phyloP scores from a whole-genome alignment of 2,797 vertebrate species.

The Masticophis lateralis region DNA sequence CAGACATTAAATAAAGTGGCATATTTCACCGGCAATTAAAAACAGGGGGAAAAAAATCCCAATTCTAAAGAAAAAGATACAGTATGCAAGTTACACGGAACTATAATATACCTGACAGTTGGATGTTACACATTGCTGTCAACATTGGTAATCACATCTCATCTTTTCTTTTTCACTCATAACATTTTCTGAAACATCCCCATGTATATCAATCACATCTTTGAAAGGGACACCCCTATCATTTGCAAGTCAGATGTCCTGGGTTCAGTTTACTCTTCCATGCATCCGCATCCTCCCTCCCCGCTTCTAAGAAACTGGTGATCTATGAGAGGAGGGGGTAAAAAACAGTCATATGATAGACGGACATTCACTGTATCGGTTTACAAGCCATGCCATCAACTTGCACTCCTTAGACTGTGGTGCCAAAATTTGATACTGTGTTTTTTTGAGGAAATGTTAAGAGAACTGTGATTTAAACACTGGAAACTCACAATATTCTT shows the following conservation, averaged over 20 bases:
- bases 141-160: neutral
- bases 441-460: neutral
- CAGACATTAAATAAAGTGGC: neutral
- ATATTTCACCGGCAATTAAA: neutral
- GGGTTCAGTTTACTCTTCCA: neutral
- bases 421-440: neutral
- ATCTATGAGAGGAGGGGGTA: neutral
- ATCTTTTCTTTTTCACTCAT: neutral
- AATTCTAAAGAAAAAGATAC: neutral
- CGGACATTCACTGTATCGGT: neutral
- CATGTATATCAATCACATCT: neutral
- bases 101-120: neutral
- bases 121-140: neutral
- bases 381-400: neutral
- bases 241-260: neutral
- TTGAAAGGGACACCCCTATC: neutral
- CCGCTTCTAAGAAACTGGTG: neutral
- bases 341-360: neutral
- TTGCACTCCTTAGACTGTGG: neutral
- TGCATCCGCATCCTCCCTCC: neutral
- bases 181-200: neutral
- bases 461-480: neutral
- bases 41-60: neutral
- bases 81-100: neutral
- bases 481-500: neutral